Evolutionary conservation across 30 jellyfish, hydroid and myxozoan genomes (phyloP), one percentile per base, ranked within the genome.

Genomic region (Hydractinia symbiolongicarpus): DNA sequence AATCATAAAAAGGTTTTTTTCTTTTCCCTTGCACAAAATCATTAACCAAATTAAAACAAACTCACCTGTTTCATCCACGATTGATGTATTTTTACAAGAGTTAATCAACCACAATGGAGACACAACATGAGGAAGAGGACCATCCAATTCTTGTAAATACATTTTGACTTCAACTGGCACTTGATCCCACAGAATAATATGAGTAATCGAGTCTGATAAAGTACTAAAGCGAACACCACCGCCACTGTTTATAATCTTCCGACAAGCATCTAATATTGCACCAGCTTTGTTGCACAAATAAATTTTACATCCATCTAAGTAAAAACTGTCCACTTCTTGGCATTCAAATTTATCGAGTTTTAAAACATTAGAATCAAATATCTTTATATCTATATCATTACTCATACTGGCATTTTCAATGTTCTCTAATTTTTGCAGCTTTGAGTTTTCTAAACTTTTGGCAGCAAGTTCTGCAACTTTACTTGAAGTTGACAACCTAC

Each of bases 381-480:
- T 16, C 66, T 79, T 79, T 61, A 61, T 20, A 40, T 11, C 21
- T 15, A 61, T 19, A 51, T 44, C 61, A 61, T 79, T 81, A 7
- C 13, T 57, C 73, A 1, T n/a, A 50, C 17, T n/a, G 67, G 64
- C 50, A 20, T 15, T 49, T 21, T 52, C 58, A n/a, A 50, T 68
- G 83, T 82, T 94, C 53, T 40, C 50, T 5, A 19, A 21, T 60
- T 61, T 77, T 5, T 53, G 78, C 62, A 72, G 44, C 60, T 77
- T 77, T 55, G 85, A 77, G 40, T n/a, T 79, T 56, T 79, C 82
- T 71, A 81, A 77, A 80, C 93, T 76, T 81, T 82, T 81, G 51
- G 58, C 86, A 14, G 99, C 96, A 4, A 94, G 89, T 70, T 88
- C 91, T 50, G 96, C 99, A 9, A 93, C 99, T 73, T 83, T 88